Evolutionary conservation across 2,888 invertebrate species (phyloP).

Genomic region (Gnatocerus cornutus): DNA sequence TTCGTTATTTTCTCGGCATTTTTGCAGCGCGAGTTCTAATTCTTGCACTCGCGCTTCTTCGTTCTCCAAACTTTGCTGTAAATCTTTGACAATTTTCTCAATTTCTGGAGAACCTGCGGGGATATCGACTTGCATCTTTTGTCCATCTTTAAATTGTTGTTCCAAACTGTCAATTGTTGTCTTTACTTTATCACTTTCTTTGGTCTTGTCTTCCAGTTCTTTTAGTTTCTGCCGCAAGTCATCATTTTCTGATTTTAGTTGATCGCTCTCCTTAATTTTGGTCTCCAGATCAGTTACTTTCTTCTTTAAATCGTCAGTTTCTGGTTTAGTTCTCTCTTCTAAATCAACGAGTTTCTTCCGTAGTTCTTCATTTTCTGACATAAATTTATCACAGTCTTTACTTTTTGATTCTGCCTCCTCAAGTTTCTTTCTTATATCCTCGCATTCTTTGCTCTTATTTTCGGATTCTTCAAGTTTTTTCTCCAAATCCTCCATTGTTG

Average conservation of each 20-base stretch:
- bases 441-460: neutral
- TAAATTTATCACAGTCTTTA: neutral
- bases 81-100: slow-evolving; percentile 53
- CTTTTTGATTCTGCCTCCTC: neutral
- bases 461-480: slow-evolving; percentile 53
- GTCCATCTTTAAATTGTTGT: slow-evolving; percentile 55
- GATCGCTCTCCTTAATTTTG: neutral
- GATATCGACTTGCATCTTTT: slow-evolving; percentile 48
- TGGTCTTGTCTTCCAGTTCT: slow-evolving; percentile 56
- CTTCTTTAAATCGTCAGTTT: neutral
- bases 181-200: slow-evolving; percentile 61
- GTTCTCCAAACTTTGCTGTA: slow-evolving; percentile 59
- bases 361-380: neutral
- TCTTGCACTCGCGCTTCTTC: slow-evolving; percentile 56
- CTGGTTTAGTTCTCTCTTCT: too few species aligned
- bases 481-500: slow-evolving; percentile 62
- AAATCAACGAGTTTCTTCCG: neutral
- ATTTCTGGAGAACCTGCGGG: slow-evolving; percentile 52
- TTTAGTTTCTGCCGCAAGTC: neutral
- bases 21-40: slow-evolving; percentile 56
- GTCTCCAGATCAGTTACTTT: neutral
- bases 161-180: slow-evolving; percentile 61
- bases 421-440: slow-evolving; percentile 1
- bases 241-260: neutral
- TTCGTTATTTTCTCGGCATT: slow-evolving; percentile 49